phyloP scores from a whole-genome alignment of 2,113 vertebrate genomes.

The Chloebia gouldiae region DNA sequence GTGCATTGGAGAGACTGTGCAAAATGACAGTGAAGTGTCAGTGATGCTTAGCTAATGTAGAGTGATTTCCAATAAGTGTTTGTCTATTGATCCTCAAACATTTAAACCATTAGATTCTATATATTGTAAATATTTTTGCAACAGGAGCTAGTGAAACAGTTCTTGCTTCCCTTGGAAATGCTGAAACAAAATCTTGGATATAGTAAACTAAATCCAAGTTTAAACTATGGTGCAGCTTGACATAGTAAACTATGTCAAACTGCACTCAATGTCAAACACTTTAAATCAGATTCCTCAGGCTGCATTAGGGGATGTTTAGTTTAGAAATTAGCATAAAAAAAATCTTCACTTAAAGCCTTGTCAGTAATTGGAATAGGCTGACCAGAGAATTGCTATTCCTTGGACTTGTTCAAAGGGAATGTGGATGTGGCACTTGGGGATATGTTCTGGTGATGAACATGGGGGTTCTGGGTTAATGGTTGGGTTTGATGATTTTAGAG shows the following conservation, averaged over 20 bases:
- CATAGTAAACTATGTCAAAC: not conserved
- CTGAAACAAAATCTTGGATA: not conserved
- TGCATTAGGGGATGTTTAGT: not conserved
- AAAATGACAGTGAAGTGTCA: conserved; percentile 5
- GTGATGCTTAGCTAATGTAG: not conserved
- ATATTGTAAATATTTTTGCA: not conserved
- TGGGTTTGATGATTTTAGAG: not conserved
- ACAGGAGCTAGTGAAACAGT: not conserved
- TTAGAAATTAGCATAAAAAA: not conserved
- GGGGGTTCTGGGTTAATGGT: not conserved
- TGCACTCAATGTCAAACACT: not conserved
- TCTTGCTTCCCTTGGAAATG: not conserved
- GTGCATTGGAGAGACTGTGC: not conserved
- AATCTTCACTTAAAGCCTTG: not conserved
- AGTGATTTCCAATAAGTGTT: not conserved
- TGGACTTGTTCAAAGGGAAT: not conserved
- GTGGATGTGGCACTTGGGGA: not conserved
- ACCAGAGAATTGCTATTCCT: not conserved
- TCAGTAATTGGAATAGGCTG: not conserved
- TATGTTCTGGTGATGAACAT: not conserved
- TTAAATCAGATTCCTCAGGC: not conserved
- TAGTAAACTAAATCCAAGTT: not conserved
- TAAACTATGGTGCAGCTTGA: too few relatives aligned
- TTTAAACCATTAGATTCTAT: not conserved
- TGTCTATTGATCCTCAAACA: not conserved